phyloP scores from a whole-genome alignment of 1,140 invertebrate genomes.

The Pomacea maculata region DNA sequence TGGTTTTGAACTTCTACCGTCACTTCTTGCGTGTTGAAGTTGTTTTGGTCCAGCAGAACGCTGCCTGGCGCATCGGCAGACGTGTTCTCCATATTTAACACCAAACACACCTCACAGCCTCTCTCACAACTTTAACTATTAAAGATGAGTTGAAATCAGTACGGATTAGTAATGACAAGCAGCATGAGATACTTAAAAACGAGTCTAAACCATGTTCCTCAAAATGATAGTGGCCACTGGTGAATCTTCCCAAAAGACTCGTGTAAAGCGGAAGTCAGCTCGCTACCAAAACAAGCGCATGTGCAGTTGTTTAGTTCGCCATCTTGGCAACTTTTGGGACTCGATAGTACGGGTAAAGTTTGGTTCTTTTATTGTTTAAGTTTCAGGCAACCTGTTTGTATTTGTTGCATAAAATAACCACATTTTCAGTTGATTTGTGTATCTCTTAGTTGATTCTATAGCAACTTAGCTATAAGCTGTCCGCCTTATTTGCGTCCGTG shows the following conservation, averaged over 20 bases:
- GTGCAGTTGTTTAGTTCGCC: constrained; percentile 42
- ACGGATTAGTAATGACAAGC: not conserved
- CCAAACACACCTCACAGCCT: not conserved
- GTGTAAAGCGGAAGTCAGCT: constrained; percentile 29
- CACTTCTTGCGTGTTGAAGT: constrained; percentile 16
- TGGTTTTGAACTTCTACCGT: not conserved
- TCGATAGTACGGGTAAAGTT: constrained; percentile 29
- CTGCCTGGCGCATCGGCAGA: not conserved
- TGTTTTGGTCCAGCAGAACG: constrained; percentile 12
- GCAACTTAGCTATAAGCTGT: no score
- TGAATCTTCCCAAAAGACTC: not conserved
- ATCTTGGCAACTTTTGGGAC: constrained; percentile 39
- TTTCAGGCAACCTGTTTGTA: not conserved
- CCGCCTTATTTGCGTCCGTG: no score
- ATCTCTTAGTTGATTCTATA: no score
- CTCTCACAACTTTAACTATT: not conserved
- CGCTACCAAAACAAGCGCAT: constrained; percentile 41
- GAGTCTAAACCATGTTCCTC: not conserved
- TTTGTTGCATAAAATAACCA: not conserved
- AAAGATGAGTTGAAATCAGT: no score
- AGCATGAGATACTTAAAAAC: not conserved
- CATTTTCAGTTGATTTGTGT: no score
- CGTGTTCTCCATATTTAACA: constrained; percentile 10
- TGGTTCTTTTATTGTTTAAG: constrained; percentile 13
- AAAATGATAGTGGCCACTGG: not conserved